These are phyloP conservation scores for Prietella phreatophila DNA, from an alignment of 2,113 vertebrate species.

Conservation along the genomic window DNA sequence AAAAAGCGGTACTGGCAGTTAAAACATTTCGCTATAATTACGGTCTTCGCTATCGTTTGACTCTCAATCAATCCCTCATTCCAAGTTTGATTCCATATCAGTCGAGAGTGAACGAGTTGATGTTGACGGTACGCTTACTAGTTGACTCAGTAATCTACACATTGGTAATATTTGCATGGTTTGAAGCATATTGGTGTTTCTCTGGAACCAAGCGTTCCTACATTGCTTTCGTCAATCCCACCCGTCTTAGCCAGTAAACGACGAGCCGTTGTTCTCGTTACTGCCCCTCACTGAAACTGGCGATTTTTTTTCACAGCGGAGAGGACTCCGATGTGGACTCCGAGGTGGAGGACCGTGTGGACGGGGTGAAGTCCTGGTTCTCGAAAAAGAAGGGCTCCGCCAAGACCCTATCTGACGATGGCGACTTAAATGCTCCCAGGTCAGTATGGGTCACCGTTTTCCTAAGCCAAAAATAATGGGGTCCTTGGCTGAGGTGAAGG, in stretches of 20 bases:
- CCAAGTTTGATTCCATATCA: not conserved
- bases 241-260: not conserved
- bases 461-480: not conserved
- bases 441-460: slow-evolving; percentile 64
- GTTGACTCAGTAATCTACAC: not conserved
- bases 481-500: not conserved
- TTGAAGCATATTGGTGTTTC: not conserved
- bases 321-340: slow-evolving; percentile 91
- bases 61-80: not conserved
- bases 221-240: not conserved
- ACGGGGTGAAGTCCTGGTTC: slow-evolving; percentile 94
- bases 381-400: slow-evolving; percentile 77
- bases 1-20: not conserved
- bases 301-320: slow-evolving; percentile 70
- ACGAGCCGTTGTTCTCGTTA: not conserved
- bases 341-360: slow-evolving; percentile 93
- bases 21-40: not conserved
- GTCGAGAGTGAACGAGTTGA: not conserved
- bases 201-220: not conserved
- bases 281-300: slow-evolving; percentile 8
- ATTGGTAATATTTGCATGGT: not conserved
- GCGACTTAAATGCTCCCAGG: slow-evolving; percentile 89
- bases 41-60: not conserved
- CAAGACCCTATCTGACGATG: slow-evolving; percentile 85
- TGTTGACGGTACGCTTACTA: not conserved